Conservation (phyloP, 2,113 vertebrate species). For the Balaenoptera acutorostrata region DNA sequence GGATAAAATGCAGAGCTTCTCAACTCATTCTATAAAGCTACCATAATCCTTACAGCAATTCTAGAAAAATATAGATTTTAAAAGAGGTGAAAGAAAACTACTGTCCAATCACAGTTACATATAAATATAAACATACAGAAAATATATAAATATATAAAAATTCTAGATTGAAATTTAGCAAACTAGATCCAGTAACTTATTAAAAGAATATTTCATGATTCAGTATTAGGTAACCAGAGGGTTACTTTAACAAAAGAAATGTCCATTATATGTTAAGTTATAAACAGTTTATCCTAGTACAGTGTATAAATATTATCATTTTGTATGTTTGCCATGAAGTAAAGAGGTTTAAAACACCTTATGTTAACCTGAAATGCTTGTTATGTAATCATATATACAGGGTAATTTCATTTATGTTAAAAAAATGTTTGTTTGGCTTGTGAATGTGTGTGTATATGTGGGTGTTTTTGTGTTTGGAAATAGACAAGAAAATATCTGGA, state of each 20-base stretch:
- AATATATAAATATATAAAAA: not conserved
- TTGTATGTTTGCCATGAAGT: not conserved
- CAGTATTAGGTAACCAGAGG: not conserved
- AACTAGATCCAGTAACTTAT: not conserved
- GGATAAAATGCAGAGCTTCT: not conserved
- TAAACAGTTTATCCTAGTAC: not conserved
- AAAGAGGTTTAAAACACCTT: not conserved
- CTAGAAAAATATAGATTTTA: not conserved
- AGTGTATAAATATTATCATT: not conserved
- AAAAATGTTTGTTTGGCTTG: not conserved
- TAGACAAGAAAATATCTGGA: not conserved
- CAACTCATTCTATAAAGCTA: not conserved
- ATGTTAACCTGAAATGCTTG: not conserved
- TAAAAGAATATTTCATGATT: not conserved
- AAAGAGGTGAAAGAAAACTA: not conserved
- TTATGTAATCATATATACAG: not conserved
- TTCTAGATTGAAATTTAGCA: not conserved
- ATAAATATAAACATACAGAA: not conserved
- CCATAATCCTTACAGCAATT: not conserved
- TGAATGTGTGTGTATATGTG: not conserved
- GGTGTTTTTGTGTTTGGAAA: not conserved
- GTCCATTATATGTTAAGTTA: not conserved
- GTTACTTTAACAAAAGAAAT: not conserved
- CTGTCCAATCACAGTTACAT: not conserved
- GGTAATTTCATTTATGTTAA: not conserved